A percentile compares a stretch with the other conserved stretches of the same genome.
These are phyloP conservation scores for Caenorhabditis plicata DNA, from an alignment of 2,888 invertebrate species.

Conservation along the genomic window DNA sequence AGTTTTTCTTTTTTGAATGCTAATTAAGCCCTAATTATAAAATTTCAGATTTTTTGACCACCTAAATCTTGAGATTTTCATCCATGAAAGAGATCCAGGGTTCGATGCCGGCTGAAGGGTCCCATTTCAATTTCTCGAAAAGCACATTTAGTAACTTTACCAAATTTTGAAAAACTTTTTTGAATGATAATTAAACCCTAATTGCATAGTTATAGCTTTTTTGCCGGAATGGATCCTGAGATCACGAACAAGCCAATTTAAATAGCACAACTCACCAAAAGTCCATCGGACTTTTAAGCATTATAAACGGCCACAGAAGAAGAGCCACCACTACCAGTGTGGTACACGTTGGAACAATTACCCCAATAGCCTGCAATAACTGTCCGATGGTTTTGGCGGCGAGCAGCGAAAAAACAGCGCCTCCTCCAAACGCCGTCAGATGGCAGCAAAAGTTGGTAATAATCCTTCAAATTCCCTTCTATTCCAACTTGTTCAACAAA, in stretches of 20 bases:
- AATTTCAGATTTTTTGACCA: too few relatives aligned
- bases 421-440: constrained; percentile 28
- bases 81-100: too few relatives aligned
- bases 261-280: constrained; percentile 24
- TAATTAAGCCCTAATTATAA: too few relatives aligned
- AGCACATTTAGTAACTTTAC: neutral
- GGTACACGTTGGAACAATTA: constrained; percentile 22
- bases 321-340: constrained; percentile 25
- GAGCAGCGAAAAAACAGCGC: constrained; percentile 29
- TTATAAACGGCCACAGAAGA: constrained; percentile 35
- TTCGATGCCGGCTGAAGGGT: too few relatives aligned
- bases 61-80: too few relatives aligned
- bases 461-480: constrained; percentile 8
- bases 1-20: too few relatives aligned
- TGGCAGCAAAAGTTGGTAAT: constrained; percentile 24
- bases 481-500: neutral
- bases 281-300: constrained; percentile 38
- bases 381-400: constrained; percentile 36
- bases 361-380: constrained; percentile 15
- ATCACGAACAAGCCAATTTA: too few relatives aligned
- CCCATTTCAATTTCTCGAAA: neutral
- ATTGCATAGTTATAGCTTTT: too few relatives aligned
- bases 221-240: too few relatives aligned
- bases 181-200: neutral
- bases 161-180: neutral